Evolutionary conservation across 2,888 invertebrate species (phyloP), one percentile per base, ranked within the genome.

Genomic region (Physocephala rufipes): DNA sequence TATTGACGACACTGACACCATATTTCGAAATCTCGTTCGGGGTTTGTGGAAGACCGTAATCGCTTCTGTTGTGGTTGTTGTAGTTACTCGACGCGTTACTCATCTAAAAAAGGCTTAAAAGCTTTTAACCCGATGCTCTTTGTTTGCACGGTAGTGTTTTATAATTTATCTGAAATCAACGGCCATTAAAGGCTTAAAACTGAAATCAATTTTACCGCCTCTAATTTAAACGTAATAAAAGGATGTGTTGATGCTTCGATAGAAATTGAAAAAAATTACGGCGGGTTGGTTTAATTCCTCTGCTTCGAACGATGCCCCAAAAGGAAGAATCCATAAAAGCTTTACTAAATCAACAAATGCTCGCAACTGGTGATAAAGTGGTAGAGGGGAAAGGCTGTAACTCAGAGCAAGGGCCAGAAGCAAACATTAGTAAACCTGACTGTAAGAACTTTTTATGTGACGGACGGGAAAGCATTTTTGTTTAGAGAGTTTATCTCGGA

Each of bases 121-220:
- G 67, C 45, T 53, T 58, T 67, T 24, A 19, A 45, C 28, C 5
- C 65, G n/a, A 51, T 53, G 5, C 49, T 7, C 4, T 9, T 64
- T 64, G 49, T 43, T 63, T 49, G 43, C 47, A 21, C 24, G 45
- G 63, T 19, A 45, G n/a, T 59, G 13, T 59, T 3, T 59, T 26
- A 24, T 26, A 1, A 2, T 26, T 26, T 63, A 12, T 24, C 63
- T 45, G 47, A 45, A 13, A 28, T 63, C 21, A 24, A 16, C 12
- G 13, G 65, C n/a, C 51, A 65, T 65, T 65, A 65, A 65, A 51
- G 47, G 65, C 65, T 65, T 65, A 47, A 65, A 65, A 49, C 16
- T 65, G 12, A 45, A 49, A 51, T 65, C 51, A n/a, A n/a, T 64
- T 49, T n/a, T 16, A 49, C 12, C 24, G 26, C 64, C 16, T 28